Base-by-base conservation (phyloP, 2,888 invertebrate genomes). In the Chydorus sphaericus region DNA sequence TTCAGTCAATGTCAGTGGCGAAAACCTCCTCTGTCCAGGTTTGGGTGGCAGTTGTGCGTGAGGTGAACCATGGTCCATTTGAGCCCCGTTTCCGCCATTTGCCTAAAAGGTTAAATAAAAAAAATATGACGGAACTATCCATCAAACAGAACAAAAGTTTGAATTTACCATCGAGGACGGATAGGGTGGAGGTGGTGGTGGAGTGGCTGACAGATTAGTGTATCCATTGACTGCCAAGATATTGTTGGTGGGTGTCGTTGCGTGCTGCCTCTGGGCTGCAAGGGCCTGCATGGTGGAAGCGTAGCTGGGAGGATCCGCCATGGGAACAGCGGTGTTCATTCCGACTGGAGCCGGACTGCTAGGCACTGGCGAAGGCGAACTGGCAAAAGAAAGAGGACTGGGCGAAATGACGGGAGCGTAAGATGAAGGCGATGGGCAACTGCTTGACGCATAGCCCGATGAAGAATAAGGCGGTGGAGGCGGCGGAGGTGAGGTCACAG, bases 241-340 rank as follows among this genome's bases (percentile, higher is more conserved):
- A 59, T 57, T 60, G 60, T 31, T 59, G 57, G 38, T 57, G 56
- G 51, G 31, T 16, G 50, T 38, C 14, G 38, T 51, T 16, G 60
- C 59, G 48, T 60, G 59, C 48, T 61, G 60, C 14, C 55, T 33
- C 39, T 58, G 56, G 28, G 58, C 53, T 23, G 55, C 55, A 16
- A 55, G 28, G 33, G 82, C 83, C 69, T 86, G 86, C 82, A 93
- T 89, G 48, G 88, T 88, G 65, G 85, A 88, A 14, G 89, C 90
- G 69, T 91, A 92, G 67, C 88, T 89, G 6, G 91, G 91, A 1
- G 91, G 91, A 67, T 91, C 90, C 37, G 86, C 85, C 44, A 87
- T 86, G n/a, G 68, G 68, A 37, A 66, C 62, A 48, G 49, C 11
- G 18, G 84, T 85, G 38, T 36, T 38, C 29, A 37, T 38, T 23